Conservation (phyloP, 2,888 invertebrate genomes). For the Luperina testacea region DNA sequence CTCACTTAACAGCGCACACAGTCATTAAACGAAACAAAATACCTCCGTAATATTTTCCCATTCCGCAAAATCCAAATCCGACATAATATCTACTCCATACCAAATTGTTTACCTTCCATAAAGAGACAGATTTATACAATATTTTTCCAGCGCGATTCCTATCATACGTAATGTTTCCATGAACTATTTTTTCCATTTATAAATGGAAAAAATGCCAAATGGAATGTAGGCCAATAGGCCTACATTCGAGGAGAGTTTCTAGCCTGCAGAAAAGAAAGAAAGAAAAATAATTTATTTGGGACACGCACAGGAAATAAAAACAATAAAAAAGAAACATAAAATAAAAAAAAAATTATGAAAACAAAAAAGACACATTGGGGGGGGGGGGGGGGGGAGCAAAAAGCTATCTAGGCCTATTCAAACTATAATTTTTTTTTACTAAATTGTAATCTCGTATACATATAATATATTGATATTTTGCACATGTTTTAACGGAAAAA, state of each 20-base stretch:
- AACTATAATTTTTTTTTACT: no score
- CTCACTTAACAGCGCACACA: neutral
- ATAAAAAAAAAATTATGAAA: neutral
- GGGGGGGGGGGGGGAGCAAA: no score
- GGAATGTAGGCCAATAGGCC: no score
- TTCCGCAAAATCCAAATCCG: slow-evolving; percentile 22
- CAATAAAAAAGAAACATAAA: no score
- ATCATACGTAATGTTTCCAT: slow-evolving; percentile 28
- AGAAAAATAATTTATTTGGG: neutral
- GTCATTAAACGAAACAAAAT: neutral
- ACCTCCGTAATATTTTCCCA: neutral
- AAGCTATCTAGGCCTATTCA: no score
- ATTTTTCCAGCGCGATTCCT: slow-evolving; percentile 35
- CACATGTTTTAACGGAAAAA: neutral
- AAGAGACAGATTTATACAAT: slow-evolving; percentile 23
- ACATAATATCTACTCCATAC: slow-evolving; percentile 12
- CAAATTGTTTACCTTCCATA: slow-evolving; percentile 46
- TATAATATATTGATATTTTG: neutral
- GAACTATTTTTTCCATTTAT: slow-evolving; percentile 15
- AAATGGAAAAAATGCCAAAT: no score
- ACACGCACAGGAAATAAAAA: neutral
- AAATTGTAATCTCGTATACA: neutral
- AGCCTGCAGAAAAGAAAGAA: neutral
- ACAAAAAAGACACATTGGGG: neutral
- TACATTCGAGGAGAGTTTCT: neutral